A percentile compares a stretch with the other conserved stretches of the same genome.
These are phyloP conservation scores for Cephalopholis sonnerati DNA, from an alignment of 2,113 vertebrate species.

Conservation along the genomic window DNA sequence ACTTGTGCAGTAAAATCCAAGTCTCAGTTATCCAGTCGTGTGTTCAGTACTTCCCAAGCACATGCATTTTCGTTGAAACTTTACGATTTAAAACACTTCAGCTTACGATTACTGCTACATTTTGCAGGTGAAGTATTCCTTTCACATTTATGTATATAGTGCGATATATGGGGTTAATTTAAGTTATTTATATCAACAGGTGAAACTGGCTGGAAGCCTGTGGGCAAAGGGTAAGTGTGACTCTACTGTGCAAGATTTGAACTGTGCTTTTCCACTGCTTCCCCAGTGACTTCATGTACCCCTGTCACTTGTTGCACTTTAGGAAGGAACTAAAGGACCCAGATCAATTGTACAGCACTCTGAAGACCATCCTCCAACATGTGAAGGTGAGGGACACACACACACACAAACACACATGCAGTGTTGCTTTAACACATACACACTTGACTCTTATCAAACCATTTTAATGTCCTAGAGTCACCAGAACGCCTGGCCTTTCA, in stretches of 20 bases:
- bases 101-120: too few relatives aligned
- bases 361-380: constrained; percentile 96
- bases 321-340: constrained; percentile 98
- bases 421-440: not conserved
- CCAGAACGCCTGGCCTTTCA: constrained; percentile 99
- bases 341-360: constrained; percentile 94
- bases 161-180: constrained; percentile 9
- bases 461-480: constrained; percentile 90
- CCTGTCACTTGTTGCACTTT: not conserved
- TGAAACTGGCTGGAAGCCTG: constrained; percentile 98
- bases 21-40: too few relatives aligned
- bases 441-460: constrained; percentile 19
- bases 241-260: not conserved
- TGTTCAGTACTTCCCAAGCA: too few relatives aligned
- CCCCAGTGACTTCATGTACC: not conserved
- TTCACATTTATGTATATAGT: not conserved
- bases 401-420: not conserved
- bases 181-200: constrained; percentile 82
- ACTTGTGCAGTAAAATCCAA: too few relatives aligned
- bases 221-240: constrained; percentile 88
- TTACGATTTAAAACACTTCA: too few relatives aligned
- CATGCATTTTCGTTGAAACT: too few relatives aligned
- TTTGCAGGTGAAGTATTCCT: too few relatives aligned
- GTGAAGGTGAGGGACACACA: constrained; percentile 90
- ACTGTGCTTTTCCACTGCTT: not conserved